Evolutionary conservation across 2,888 invertebrate species (phyloP).

Genomic region (Cartodere bifasciata): DNA sequence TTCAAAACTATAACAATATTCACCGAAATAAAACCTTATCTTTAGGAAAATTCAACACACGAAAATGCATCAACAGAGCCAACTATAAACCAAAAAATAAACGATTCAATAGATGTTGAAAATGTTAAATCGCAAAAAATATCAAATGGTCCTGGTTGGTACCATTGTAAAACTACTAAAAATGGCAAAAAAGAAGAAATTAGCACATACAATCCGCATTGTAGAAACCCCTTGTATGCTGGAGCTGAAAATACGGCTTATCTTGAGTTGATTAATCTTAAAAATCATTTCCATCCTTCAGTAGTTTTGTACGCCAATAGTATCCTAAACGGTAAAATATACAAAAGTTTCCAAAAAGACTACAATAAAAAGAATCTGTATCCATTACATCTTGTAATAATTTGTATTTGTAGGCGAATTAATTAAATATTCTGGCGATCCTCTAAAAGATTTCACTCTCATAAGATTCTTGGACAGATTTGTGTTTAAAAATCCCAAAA

Average conservation of each 20-base stretch:
- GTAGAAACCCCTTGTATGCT: slow-evolving; percentile 76
- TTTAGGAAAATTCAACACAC: too few species aligned
- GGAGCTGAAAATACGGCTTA: slow-evolving; percentile 61
- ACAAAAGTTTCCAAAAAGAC: not conserved
- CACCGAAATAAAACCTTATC: too few species aligned
- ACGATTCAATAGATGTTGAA: too few species aligned
- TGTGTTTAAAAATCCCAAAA: slow-evolving; percentile 88
- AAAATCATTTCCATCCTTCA: slow-evolving; percentile 80
- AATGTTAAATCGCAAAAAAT: slow-evolving; percentile 25
- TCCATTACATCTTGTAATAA: slow-evolving; percentile 6
- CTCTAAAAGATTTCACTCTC: slow-evolving; percentile 81
- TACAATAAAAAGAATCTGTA: not conserved
- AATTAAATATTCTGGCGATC: slow-evolving; percentile 83
- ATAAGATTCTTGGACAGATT: slow-evolving; percentile 90
- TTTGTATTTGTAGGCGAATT: slow-evolving; percentile 43
- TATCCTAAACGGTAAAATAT: slow-evolving; percentile 50
- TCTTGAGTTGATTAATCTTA: slow-evolving; percentile 61
- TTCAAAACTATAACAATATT: too few species aligned
- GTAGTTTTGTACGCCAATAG: slow-evolving; percentile 77
- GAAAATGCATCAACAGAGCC: too few species aligned
- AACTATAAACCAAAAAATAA: too few species aligned
- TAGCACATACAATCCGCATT: slow-evolving; percentile 51
- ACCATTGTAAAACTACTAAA: slow-evolving; percentile 23
- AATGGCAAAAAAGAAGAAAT: slow-evolving; percentile 14
- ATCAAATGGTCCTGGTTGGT: slow-evolving; percentile 23